Percentiles rank a stretch among this genome's conserved stretches.
phyloP scores from a whole-genome alignment of 1,140 invertebrate genomes.

The Drepana arcuata region DNA sequence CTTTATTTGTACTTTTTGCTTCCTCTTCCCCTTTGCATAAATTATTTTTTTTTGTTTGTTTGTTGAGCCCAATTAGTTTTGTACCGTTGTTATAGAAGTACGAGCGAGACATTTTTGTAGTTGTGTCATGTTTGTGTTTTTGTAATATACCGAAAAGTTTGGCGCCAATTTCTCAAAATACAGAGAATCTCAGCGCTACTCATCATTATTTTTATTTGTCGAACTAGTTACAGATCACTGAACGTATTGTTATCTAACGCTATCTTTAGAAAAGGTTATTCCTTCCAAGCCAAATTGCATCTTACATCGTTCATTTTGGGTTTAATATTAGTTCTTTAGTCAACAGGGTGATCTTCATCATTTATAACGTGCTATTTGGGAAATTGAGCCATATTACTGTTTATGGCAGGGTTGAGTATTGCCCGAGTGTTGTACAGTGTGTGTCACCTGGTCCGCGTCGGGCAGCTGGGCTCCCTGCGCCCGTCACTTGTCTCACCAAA shows the following conservation, averaged over 20 bases:
- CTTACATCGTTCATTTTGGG: conserved; percentile 23
- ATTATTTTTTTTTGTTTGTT: conserved; percentile 64
- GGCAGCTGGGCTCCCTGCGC: conserved; percentile 55
- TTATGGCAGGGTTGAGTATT: conserved; percentile 22
- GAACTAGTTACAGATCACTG: conserved; percentile 56
- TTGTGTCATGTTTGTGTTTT: no score
- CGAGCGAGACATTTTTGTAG: no score
- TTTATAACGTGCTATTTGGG: neutral
- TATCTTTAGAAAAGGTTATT: conserved; percentile 28
- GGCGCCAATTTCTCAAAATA: conserved; percentile 3
- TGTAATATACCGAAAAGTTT: no score
- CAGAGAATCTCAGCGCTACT: no score
- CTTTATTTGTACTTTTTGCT: conserved; percentile 63
- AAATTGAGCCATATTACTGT: neutral
- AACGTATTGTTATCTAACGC: conserved; percentile 54
- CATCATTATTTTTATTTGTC: conserved; percentile 36
- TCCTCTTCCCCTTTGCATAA: conserved; percentile 66
- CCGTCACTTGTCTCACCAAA: conserved; percentile 67
- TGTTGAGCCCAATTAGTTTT: no score
- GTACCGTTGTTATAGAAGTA: no score
- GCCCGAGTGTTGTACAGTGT: conserved; percentile 4
- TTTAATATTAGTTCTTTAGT: conserved; percentile 30
- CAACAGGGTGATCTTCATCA: conserved; percentile 11
- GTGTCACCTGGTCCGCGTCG: conserved; percentile 47
- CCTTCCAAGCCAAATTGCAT: conserved; percentile 23